Base-by-base conservation (phyloP, 1,140 invertebrate species). In the Temnothorax nylanderi region DNA sequence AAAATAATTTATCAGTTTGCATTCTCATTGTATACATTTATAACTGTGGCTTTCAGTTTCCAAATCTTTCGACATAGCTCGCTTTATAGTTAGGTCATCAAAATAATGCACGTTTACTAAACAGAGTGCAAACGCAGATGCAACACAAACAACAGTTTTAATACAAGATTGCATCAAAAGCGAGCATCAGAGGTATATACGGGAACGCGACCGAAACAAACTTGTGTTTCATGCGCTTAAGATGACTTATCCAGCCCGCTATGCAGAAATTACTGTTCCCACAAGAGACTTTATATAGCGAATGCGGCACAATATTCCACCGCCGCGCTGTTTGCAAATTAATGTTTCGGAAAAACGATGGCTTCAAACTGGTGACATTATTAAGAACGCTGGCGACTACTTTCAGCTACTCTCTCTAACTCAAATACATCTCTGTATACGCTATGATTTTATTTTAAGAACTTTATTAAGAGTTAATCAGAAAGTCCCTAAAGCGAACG, bases 291-390 rank as follows among this genome's bases (percentile, higher is more conserved):
- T 77, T 77, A 77, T 77, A 62, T 32, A 77, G 13, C 21, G 58
- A 44, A n/a, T 44, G 26, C 75, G 41, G 41, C n/a, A 44, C 54
- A 69, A 49, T 54, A 54, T 56, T 72, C 67, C 26, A 41, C 21
- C 26, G 67, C 2, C 32, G 69, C 26, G 67, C 2, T 49, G 69
- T 64, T 56, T 74, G 67, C 11, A 84, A 74, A 84, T 84, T 84
- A 84, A 84, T 75, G 54, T 84, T 74, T 74, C 13, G 80, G 69
- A 84, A 84, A 84, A 84, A 84, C 69, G 69, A 75, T 44, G 54
- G 44, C 8, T 32, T 62, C 41, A 49, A 75, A 60, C 26, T 32
- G 26, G 3, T 18, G 54, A 81, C 49, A 32, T 82, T 82, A 74
- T 82, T 58, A 56, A 47, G 54, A 74, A 60, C 18, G 37, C 49